Base-by-base conservation (phyloP, 1,140 invertebrate genomes). In the Reticulitermes speratus region DNA sequence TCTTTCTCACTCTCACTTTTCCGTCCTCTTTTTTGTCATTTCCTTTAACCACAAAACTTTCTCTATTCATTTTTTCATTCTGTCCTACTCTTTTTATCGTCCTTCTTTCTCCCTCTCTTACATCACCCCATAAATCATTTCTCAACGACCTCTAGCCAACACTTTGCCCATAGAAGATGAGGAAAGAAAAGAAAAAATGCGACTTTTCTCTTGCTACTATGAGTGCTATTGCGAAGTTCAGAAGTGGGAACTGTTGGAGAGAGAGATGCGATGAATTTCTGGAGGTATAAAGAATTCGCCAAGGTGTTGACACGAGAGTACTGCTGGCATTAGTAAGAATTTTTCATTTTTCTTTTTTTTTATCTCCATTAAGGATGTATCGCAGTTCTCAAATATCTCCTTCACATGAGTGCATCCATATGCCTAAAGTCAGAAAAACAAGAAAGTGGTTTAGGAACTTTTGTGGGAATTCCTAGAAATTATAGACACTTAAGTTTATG, bases 51-150 rank as follows among this genome's bases (percentile, higher is more conserved):
- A 30, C 65, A 75, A 75, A 75, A 19, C 30, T 75, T 75, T 25
- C 30, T 25, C 2, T 25, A 8, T 75, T 30, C 65, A 25, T 30
- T 55, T 75, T 75, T 75, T 75, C 65, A 14, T 75, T 25, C n/a
- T 30, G 65, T 75, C 65, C 9, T 75, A 30, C 65, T 75, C 65
- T 30, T 75, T 75, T 25, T 30, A 9, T 25, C 65, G n/a, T 75
- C n/a, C 55, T 59, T 30, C 25, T 65, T 19, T 65, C 59, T 75
- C 65, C 25, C 30, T 30, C 65, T 30, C 65, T 75, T 30, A 30
- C 65, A 75, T 75, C n/a, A 75, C n/a, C 65, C 65, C 65, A 75
- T 75, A 75, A 75, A 75, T 75, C 65, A 75, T 75, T 75, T 75
- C 65, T 75, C 65, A 75, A 75, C 65, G 65, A 75, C 65, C 65